Conservation (phyloP, 2,113 vertebrate species). For the Dicrurus megarhynchus region DNA sequence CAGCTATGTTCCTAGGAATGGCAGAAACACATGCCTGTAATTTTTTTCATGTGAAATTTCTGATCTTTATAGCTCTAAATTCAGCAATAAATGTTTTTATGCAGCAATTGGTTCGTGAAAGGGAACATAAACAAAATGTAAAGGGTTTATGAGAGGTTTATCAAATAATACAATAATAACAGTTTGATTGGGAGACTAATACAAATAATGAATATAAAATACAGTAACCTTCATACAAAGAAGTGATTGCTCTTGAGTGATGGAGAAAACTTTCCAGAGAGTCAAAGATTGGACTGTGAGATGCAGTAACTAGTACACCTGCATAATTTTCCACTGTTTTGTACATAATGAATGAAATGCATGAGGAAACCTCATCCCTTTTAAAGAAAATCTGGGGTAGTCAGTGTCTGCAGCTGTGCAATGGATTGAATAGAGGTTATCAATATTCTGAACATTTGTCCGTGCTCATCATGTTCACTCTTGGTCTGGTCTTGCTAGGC, state of each 20-base stretch:
- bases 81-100: background rate
- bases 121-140: constrained; percentile 31
- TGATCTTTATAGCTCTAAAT: background rate
- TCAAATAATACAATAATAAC: constrained; percentile 26
- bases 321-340: background rate
- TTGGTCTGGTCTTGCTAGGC: background rate
- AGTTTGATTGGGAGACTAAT: constrained; percentile 43
- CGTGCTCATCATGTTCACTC: fast-evolving
- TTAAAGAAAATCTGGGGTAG: background rate
- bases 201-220: constrained; percentile 41
- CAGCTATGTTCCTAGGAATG: background rate
- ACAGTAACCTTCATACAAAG: background rate
- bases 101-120: background rate
- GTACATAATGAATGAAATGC: background rate
- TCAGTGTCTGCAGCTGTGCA: background rate
- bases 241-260: background rate
- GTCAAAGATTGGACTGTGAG: background rate
- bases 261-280: background rate
- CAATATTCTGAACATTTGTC: background rate
- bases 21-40: background rate
- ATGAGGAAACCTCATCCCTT: background rate
- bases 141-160: constrained; percentile 34
- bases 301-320: background rate
- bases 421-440: background rate
- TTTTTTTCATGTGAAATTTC: background rate